Conservation (phyloP, 2,113 vertebrate species). For the Rhadina sibilatrix region DNA sequence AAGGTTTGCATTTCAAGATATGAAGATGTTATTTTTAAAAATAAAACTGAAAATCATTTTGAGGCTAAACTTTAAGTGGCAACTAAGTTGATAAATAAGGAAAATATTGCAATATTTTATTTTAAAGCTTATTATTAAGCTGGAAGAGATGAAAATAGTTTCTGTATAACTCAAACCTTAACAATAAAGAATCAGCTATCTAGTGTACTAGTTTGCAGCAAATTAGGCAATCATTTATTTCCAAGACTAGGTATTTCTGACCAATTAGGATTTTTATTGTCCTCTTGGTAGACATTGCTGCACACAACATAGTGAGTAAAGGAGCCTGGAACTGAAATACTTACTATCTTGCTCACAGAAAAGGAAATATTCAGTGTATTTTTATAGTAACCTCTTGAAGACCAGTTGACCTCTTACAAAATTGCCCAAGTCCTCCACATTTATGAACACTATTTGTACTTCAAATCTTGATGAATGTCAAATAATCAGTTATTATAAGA, state of each 20-base stretch:
- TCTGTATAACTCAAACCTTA: background rate
- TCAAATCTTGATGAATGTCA: background rate
- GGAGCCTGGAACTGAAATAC: background rate
- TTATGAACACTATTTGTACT: background rate
- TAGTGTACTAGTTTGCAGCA: background rate
- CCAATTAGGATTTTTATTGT: background rate
- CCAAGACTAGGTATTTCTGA: background rate
- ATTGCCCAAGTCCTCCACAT: background rate
- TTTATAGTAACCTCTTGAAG: background rate
- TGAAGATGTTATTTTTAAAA: constrained; percentile 49
- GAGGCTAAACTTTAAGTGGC: background rate
- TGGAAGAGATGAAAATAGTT: background rate
- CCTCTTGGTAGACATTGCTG: background rate
- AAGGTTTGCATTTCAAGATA: constrained; percentile 70
- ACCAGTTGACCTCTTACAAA: background rate
- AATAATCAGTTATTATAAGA: background rate
- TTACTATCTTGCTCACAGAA: background rate
- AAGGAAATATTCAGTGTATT: background rate
- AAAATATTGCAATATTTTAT: background rate
- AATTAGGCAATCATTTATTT: background rate
- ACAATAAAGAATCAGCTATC: background rate
- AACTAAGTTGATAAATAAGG: background rate
- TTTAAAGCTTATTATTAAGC: background rate
- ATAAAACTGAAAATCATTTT: background rate
- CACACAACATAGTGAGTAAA: background rate